phyloP scores from a whole-genome alignment of 2,888 invertebrate genomes.

The Aspidapion aeneum region DNA sequence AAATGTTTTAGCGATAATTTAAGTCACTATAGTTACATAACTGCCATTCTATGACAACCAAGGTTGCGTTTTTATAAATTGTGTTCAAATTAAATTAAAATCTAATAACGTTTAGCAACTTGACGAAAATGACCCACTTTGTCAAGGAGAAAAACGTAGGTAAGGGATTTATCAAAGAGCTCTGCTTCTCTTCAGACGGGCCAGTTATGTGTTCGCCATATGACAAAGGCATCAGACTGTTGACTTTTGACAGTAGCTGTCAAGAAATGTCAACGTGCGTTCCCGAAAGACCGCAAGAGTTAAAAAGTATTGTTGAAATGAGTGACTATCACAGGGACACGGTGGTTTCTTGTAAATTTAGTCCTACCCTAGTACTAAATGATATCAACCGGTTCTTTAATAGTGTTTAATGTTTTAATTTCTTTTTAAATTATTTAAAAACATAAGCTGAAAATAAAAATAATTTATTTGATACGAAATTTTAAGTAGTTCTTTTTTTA shows the following conservation, averaged over 20 bases:
- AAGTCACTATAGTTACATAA: no score
- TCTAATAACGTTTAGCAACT: slow-evolving; percentile 69
- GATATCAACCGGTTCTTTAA: slow-evolving; percentile 73
- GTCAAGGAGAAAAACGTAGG: slow-evolving; percentile 85
- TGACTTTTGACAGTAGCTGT: slow-evolving; percentile 80
- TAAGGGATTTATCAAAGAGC: slow-evolving; percentile 89
- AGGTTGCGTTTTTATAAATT: no score
- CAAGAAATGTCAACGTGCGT: slow-evolving; percentile 72
- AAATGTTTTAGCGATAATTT: no score
- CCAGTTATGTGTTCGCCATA: slow-evolving; percentile 88
- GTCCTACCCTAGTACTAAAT: slow-evolving; percentile 86
- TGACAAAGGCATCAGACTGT: slow-evolving; percentile 78
- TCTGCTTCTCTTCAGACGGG: slow-evolving; percentile 88
- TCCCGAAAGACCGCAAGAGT: slow-evolving; percentile 67
- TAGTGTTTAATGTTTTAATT: no score
- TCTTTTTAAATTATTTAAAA: no score
- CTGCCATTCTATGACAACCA: no score
- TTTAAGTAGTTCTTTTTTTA: no score
- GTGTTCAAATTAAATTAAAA: no score
- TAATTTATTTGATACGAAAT: no score
- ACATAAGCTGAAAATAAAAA: no score
- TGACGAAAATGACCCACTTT: slow-evolving; percentile 76
- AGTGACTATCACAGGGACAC: slow-evolving; percentile 76
- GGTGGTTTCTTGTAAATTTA: slow-evolving; percentile 90
- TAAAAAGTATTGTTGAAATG: slow-evolving; percentile 64